Percentiles rank a stretch among this genome's conserved stretches.
Conservation (phyloP, 2,888 invertebrate genomes). For the Frankliniella fusca region DNA sequence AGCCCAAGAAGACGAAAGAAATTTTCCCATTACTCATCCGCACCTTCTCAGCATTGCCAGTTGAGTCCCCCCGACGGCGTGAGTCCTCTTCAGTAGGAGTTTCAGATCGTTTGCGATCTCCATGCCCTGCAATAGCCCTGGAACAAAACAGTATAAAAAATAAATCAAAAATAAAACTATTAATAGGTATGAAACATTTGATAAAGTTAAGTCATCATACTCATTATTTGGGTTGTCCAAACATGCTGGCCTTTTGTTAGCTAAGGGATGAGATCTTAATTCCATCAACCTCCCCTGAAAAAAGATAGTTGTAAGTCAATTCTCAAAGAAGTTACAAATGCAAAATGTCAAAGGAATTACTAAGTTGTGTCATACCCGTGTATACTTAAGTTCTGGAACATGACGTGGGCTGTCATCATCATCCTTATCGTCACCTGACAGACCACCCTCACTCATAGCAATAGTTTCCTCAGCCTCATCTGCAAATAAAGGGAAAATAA, state of each 20-base stretch:
- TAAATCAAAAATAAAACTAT: not conserved
- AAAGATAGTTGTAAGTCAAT: slow-evolving; percentile 41
- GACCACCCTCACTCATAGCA: not conserved
- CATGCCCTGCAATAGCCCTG: slow-evolving; percentile 53
- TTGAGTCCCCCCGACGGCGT: slow-evolving; percentile 50
- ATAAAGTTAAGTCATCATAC: slow-evolving; percentile 45
- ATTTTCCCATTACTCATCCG: slow-evolving; percentile 29
- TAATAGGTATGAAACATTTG: not conserved
- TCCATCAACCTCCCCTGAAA: slow-evolving; percentile 66
- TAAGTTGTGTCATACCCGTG: slow-evolving; percentile 43
- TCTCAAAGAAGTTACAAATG: not conserved
- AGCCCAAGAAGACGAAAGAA: not conserved
- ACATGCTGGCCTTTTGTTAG: slow-evolving; percentile 68
- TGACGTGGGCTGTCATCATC: not conserved
- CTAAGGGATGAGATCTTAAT: slow-evolving; percentile 64
- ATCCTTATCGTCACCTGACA: slow-evolving; percentile 3
- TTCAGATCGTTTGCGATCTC: slow-evolving; percentile 56
- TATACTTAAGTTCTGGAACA: slow-evolving; percentile 47
- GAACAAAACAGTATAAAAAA: slow-evolving; percentile 37
- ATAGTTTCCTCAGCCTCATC: not conserved
- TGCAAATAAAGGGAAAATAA: not conserved
- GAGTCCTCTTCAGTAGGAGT: slow-evolving; percentile 53
- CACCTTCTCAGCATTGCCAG: slow-evolving; percentile 54
- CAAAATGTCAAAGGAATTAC: slow-evolving; percentile 25
- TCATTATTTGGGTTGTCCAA: slow-evolving; percentile 56